These are phyloP conservation scores for Philopedon plagiatum DNA, from an alignment of 2,888 invertebrate genomes.

Conservation along the genomic window DNA sequence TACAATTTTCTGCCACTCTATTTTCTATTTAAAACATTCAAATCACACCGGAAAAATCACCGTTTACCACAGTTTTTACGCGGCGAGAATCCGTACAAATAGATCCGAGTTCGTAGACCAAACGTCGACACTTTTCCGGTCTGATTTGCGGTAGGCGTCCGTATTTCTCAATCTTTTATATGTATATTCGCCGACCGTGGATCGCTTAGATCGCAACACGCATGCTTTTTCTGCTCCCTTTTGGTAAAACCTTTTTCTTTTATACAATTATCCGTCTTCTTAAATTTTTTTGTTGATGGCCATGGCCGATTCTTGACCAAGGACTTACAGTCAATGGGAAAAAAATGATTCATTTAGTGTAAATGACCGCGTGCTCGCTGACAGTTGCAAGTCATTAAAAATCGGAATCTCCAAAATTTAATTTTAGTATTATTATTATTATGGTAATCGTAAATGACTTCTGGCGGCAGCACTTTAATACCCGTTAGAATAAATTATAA, in stretches of 20 bases:
- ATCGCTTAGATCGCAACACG: not conserved
- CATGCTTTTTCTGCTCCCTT: constrained; percentile 15
- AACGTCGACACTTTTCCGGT: not conserved
- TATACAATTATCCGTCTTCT: not conserved
- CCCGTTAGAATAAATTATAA: no score
- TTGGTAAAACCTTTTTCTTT: constrained; percentile 6
- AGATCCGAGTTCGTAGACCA: not conserved
- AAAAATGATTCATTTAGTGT: constrained; percentile 5
- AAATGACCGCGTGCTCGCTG: not conserved
- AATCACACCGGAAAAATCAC: constrained; percentile 9
- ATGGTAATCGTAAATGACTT: no score
- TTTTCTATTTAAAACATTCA: not conserved
- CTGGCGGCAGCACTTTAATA: no score
- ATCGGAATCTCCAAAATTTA: no score
- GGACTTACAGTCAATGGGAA: not conserved
- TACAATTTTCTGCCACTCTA: no score
- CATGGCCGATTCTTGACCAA: constrained; percentile 12
- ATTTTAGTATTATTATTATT: no score
- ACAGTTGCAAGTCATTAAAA: not conserved
- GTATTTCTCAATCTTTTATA: constrained; percentile 20
- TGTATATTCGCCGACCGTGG: not conserved
- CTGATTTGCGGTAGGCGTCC: constrained; percentile 1
- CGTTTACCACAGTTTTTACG: not conserved
- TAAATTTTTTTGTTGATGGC: not conserved
- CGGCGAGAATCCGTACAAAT: constrained; percentile 9